phyloP scores from a whole-genome alignment of 2,797 vertebrate genomes.

The Eulemur coronatus region DNA sequence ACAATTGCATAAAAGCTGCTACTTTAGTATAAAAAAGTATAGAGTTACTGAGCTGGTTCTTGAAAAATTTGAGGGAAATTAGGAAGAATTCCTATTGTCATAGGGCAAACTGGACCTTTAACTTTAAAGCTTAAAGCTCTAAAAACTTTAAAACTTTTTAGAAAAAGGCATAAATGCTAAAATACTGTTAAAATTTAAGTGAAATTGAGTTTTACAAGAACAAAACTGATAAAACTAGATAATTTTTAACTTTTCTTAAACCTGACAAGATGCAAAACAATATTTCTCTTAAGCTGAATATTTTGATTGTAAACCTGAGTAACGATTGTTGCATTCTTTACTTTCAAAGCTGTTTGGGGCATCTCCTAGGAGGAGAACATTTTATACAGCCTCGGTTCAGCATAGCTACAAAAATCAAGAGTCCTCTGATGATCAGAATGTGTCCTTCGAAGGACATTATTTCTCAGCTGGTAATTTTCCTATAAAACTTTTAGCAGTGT shows the following conservation, averaged over 20 bases:
- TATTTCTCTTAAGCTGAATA: neutral
- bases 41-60: neutral
- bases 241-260: neutral
- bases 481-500: constrained; percentile 47
- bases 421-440: neutral
- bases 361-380: neutral
- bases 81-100: neutral
- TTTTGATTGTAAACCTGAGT: neutral
- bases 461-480: constrained; percentile 42
- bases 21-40: neutral
- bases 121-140: neutral
- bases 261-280: neutral
- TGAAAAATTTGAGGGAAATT: neutral
- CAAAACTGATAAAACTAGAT: neutral
- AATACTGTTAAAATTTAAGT: neutral
- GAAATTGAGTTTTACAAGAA: neutral
- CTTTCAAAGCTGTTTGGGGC: neutral
- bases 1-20: neutral
- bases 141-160: neutral
- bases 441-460: constrained; percentile 44
- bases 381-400: neutral
- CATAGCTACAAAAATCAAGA: neutral
- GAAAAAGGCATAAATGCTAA: neutral
- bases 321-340: neutral
- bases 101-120: neutral